phyloP scores from a whole-genome alignment of 64 coral and sea anemone genomes.

The Montipora sp. region DNA sequence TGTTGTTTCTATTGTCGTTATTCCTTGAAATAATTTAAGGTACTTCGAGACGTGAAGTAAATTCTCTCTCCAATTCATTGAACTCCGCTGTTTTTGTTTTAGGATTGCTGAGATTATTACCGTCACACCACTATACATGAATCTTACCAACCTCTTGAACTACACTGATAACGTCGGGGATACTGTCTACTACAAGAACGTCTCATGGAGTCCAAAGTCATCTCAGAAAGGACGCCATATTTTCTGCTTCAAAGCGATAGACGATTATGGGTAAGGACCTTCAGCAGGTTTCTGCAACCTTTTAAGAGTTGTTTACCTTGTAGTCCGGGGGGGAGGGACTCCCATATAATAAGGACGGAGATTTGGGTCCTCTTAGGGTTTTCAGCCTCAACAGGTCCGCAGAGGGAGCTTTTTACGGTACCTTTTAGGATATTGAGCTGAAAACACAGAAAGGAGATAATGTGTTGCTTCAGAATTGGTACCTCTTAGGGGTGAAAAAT shows the following conservation, averaged over 20 bases:
- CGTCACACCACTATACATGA: conserved; percentile 39
- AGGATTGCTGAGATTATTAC: conserved; percentile 58
- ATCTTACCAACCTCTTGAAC: not conserved
- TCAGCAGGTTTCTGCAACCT: too few species aligned
- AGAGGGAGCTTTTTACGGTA: too few species aligned
- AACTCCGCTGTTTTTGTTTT: not conserved
- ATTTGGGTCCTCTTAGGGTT: too few species aligned
- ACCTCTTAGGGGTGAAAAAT: too few species aligned
- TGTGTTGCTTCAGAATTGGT: too few species aligned
- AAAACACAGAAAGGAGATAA: too few species aligned
- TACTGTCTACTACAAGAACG: conserved; percentile 35
- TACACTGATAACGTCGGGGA: conserved; percentile 35
- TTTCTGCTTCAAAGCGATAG: conserved; percentile 57
- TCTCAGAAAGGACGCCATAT: conserved; percentile 61
- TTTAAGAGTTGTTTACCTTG: too few species aligned
- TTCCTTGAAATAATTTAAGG: not conserved
- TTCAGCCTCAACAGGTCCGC: too few species aligned
- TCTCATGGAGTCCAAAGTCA: conserved; percentile 40
- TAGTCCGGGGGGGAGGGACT: too few species aligned
- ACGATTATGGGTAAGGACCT: conserved; percentile 37
- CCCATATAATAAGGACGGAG: too few species aligned
- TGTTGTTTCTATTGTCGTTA: too few species aligned
- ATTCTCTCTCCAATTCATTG: not conserved
- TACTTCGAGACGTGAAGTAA: not conserved
- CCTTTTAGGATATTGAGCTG: too few species aligned